Percentiles rank a stretch among this genome's conserved stretches.
phyloP scores from a whole-genome alignment of 1,140 invertebrate species.

The Diachasmimorpha longicaudata region DNA sequence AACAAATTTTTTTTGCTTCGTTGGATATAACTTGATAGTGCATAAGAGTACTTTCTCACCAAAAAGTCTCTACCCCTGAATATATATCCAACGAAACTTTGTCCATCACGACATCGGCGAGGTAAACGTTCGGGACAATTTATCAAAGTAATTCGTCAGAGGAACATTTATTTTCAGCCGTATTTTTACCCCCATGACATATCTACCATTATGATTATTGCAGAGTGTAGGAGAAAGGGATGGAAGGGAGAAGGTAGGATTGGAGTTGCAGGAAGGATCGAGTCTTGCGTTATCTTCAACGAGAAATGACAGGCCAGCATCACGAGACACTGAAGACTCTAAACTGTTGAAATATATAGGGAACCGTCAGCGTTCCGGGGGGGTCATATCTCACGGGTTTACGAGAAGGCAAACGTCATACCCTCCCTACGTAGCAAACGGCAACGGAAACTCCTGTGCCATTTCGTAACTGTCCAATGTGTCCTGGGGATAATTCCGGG shows the following conservation, averaged over 20 bases:
- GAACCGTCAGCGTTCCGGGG: background rate
- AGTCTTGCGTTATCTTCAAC: background rate
- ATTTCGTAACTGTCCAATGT: constrained; percentile 24
- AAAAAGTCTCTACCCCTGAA: too few species aligned
- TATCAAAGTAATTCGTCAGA: background rate
- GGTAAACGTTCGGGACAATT: background rate
- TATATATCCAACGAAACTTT: too few species aligned
- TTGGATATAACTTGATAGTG: too few species aligned
- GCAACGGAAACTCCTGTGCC: constrained; percentile 21
- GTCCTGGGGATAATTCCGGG: constrained; percentile 21
- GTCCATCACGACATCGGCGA: too few species aligned
- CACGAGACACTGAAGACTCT: background rate
- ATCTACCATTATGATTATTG: background rate
- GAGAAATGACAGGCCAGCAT: background rate
- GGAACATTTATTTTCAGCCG: background rate
- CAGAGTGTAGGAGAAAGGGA: too few species aligned
- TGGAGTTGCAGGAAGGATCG: background rate
- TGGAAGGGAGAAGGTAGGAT: background rate
- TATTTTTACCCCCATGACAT: background rate
- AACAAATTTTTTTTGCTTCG: too few species aligned
- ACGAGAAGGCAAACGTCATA: constrained; percentile 30
- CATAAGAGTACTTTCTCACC: too few species aligned
- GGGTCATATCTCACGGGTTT: constrained; percentile 33
- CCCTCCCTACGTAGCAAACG: background rate
- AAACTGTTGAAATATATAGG: constrained; percentile 21